Evolutionary conservation across 2,888 invertebrate species (phyloP).

Genomic region (Gymnoscelis rufifasciata): DNA sequence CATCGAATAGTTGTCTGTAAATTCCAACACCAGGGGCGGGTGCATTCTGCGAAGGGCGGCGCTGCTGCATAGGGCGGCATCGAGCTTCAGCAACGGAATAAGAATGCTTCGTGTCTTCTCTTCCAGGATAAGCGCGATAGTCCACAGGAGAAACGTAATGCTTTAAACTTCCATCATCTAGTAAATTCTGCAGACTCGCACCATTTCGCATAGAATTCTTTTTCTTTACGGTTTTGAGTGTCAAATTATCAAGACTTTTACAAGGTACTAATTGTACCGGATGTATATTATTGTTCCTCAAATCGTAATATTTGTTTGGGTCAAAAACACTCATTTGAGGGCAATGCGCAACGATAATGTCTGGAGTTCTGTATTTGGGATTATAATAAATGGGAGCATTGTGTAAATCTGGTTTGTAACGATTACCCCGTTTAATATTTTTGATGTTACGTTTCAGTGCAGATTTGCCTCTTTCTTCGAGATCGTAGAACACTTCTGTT

Average conservation of each 20-base stretch:
- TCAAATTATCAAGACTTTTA: slow-evolving; percentile 73
- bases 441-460: slow-evolving; percentile 68
- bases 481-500: slow-evolving; percentile 53
- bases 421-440: slow-evolving; percentile 61
- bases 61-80: slow-evolving; percentile 47
- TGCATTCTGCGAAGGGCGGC: slow-evolving; percentile 49
- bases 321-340: slow-evolving; percentile 63
- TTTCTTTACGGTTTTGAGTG: slow-evolving; percentile 47
- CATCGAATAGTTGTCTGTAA: slow-evolving; percentile 65
- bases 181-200: slow-evolving; percentile 63
- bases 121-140: slow-evolving; percentile 35
- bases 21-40: slow-evolving; percentile 62
- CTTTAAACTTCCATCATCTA: slow-evolving; percentile 58
- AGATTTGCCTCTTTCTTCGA: slow-evolving; percentile 63
- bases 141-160: slow-evolving; percentile 57
- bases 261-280: slow-evolving; percentile 52
- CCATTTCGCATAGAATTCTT: slow-evolving; percentile 51
- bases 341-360: slow-evolving; percentile 61
- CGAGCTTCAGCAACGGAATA: slow-evolving; percentile 63
- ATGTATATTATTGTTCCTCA: slow-evolving; percentile 60
- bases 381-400: slow-evolving; percentile 33
- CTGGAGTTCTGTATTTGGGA: slow-evolving; percentile 52
- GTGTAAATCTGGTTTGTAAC: slow-evolving; percentile 46
- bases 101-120: slow-evolving; percentile 55
- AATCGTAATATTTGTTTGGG: slow-evolving; percentile 58